These are phyloP conservation scores for Poecilia latipinna DNA, from an alignment of 2,113 vertebrate genomes.

Conservation along the genomic window DNA sequence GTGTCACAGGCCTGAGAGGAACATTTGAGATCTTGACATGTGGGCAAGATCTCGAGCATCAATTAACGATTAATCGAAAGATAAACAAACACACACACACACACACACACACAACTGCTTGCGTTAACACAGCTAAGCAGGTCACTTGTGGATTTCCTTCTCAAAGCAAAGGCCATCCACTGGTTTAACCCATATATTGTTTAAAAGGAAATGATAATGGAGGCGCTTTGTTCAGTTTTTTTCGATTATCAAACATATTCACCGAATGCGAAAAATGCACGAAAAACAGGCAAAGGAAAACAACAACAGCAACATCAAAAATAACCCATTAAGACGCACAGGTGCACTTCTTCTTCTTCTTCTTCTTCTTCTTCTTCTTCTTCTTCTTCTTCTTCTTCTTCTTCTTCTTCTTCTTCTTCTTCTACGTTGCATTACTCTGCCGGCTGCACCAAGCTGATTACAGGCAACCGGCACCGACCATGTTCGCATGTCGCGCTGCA, in stretches of 20 bases:
- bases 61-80: background rate
- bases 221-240: background rate
- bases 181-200: background rate
- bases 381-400: background rate
- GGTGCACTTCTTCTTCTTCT: conserved; percentile 1
- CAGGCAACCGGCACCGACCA: conserved; percentile 33
- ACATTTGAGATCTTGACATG: background rate
- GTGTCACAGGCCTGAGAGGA: conserved; percentile 13
- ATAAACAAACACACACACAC: too few species aligned
- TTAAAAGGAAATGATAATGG: too few species aligned
- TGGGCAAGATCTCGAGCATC: background rate
- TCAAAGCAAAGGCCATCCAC: background rate
- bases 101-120: too few species aligned
- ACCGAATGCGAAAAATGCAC: too few species aligned
- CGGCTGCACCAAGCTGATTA: background rate
- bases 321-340: conserved; percentile 17
- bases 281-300: too few species aligned
- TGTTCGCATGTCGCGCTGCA: conserved; percentile 73
- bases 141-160: background rate
- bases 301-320: too few species aligned
- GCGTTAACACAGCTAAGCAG: background rate
- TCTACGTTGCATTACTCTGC: too few species aligned
- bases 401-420: background rate
- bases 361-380: background rate
- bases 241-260: background rate